Conservation (phyloP, 2,888 invertebrate genomes). For the Drosophila flavopinicola region DNA sequence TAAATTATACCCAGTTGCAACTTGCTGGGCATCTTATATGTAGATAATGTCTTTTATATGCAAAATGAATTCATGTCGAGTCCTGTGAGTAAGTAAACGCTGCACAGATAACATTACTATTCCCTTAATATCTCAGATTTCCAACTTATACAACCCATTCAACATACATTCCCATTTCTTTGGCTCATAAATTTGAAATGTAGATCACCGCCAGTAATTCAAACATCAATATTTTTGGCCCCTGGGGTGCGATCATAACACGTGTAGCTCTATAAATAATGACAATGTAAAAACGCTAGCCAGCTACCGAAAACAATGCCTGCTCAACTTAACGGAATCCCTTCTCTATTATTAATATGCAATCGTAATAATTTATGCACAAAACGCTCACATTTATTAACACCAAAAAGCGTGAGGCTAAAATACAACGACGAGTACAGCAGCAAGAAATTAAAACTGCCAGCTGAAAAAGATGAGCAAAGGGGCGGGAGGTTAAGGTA, state of each 20-base stretch:
- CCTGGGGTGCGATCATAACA: slow-evolving; percentile 72
- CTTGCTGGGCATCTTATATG: neutral
- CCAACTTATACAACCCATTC: slow-evolving; percentile 7
- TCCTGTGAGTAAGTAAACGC: no score
- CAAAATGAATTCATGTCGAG: no score
- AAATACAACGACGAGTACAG: slow-evolving; percentile 18
- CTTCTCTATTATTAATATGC: slow-evolving; percentile 66
- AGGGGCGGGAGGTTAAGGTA: slow-evolving; percentile 34
- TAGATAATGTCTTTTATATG: no score
- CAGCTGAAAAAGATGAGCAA: neutral
- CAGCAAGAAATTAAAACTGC: slow-evolving; percentile 30
- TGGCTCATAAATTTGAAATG: slow-evolving; percentile 48
- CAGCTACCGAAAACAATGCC: slow-evolving; percentile 40
- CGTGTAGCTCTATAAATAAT: slow-evolving; percentile 71
- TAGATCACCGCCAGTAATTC: slow-evolving; percentile 39
- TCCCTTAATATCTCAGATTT: no score
- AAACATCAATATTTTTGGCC: slow-evolving; percentile 48
- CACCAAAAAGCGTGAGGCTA: slow-evolving; percentile 38
- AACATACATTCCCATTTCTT: slow-evolving; percentile 40
- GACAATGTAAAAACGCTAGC: slow-evolving; percentile 38
- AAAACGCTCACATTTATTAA: slow-evolving; percentile 73
- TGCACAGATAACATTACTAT: no score
- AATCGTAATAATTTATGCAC: slow-evolving; percentile 73
- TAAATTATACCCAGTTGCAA: slow-evolving; percentile 1
- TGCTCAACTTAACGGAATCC: slow-evolving; percentile 26